Evolutionary conservation across 2,797 vertebrate genomes (phyloP).

Genomic region (Melanotaenia trifasciata): DNA sequence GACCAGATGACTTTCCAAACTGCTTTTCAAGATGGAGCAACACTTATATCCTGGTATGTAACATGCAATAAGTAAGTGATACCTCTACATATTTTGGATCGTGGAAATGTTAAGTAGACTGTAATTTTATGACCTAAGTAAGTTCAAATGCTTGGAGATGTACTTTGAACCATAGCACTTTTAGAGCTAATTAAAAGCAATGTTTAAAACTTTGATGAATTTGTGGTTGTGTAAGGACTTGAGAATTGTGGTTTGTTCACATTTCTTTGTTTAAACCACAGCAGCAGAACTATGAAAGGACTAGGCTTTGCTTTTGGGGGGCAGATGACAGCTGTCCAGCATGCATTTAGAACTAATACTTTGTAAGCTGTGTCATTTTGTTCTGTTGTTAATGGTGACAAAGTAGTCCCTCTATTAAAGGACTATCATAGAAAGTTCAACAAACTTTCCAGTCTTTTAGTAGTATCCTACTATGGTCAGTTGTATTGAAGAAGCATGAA

Average conservation of each 20-base stretch:
- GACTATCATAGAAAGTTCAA: conserved; percentile 11
- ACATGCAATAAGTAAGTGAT: conserved; percentile 3
- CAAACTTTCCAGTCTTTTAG: conserved; percentile 17
- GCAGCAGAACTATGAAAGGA: neutral
- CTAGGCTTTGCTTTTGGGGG: neutral
- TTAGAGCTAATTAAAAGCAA: neutral
- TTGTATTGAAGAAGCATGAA: conserved; percentile 19
- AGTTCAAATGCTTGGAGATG: neutral
- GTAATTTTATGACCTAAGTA: neutral
- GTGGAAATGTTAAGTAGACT: neutral
- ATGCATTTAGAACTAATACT: neutral
- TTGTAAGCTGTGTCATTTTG: conserved; percentile 10
- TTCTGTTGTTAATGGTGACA: conserved; percentile 21
- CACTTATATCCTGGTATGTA: neutral
- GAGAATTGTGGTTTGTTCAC: neutral
- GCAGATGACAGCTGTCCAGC: conserved; percentile 1
- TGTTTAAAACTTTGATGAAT: neutral
- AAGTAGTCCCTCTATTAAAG: conserved; percentile 25
- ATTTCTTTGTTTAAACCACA: conserved; percentile 13
- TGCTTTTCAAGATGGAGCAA: conserved; percentile 17
- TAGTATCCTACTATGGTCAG: neutral
- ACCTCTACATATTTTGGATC: neutral
- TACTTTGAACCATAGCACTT: neutral
- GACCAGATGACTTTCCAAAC: neutral
- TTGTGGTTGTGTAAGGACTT: neutral